These are phyloP conservation scores for Drosophila funebris DNA, from an alignment of 1,140 invertebrate species.

Conservation along the genomic window DNA sequence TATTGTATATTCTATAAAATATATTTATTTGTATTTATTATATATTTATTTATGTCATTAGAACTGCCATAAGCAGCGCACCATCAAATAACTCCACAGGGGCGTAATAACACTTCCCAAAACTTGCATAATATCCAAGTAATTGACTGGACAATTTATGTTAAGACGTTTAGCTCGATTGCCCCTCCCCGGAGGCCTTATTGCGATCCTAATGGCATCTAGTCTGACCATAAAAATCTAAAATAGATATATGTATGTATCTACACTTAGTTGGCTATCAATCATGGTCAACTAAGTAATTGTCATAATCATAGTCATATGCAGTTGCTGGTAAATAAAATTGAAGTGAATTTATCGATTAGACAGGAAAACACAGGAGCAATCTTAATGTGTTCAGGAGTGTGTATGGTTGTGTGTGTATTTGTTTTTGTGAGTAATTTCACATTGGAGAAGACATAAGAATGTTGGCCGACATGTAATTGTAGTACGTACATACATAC, in stretches of 20 bases:
- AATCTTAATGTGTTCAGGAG: slow-evolving; percentile 5
- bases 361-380: slow-evolving; percentile 1
- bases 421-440: slow-evolving; percentile 24
- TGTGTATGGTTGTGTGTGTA: background rate
- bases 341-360: slow-evolving; percentile 66
- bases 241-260: background rate
- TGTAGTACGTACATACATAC: slow-evolving; percentile 40
- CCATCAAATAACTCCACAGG: too few species aligned
- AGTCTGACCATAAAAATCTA: background rate
- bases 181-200: background rate
- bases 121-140: background rate
- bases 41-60: too few species aligned
- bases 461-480: slow-evolving; percentile 66
- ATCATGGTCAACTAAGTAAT: slow-evolving; percentile 33
- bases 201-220: background rate
- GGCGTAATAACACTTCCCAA: too few species aligned
- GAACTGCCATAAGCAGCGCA: too few species aligned
- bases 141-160: background rate
- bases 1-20: too few species aligned
- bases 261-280: slow-evolving; percentile 2
- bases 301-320: slow-evolving; percentile 24
- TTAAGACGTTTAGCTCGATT: background rate
- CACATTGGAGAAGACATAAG: slow-evolving; percentile 66
- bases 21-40: too few species aligned
- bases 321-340: slow-evolving; percentile 27